These are phyloP conservation scores for Acronicta psi DNA, from an alignment of 2,888 invertebrate species.

Conservation along the genomic window DNA sequence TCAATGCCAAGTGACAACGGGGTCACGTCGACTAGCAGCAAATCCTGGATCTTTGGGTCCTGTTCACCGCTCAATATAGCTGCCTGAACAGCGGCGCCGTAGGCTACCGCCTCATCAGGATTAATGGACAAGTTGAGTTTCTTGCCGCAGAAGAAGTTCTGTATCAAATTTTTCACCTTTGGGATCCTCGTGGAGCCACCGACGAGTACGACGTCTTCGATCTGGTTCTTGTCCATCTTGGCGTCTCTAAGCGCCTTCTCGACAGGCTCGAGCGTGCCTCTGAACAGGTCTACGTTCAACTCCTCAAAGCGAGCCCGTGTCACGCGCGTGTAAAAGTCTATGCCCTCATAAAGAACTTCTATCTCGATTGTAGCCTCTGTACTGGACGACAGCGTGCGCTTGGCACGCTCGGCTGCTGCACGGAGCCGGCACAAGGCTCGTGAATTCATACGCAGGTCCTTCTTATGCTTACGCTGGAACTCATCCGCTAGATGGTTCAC, in stretches of 20 bases:
- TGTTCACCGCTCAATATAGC: slow-evolving; percentile 92
- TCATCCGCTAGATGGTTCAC: slow-evolving; percentile 92
- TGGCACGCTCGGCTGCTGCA: slow-evolving; percentile 94
- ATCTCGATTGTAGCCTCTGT: slow-evolving; percentile 93
- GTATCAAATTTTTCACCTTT: slow-evolving; percentile 92
- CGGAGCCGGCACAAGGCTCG: slow-evolving; percentile 91
- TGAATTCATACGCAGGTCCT: slow-evolving; percentile 91
- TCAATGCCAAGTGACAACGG: slow-evolving; percentile 93
- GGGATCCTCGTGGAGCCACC: slow-evolving; percentile 95
- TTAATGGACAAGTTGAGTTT: slow-evolving; percentile 93
- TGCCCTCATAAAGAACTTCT: slow-evolving; percentile 92
- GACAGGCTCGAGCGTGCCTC: slow-evolving; percentile 93
- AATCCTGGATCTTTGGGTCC: slow-evolving; percentile 92
- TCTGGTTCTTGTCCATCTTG: slow-evolving; percentile 92
- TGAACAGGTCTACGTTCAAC: slow-evolving; percentile 92
- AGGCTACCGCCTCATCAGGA: slow-evolving; percentile 95
- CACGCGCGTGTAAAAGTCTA: slow-evolving; percentile 91
- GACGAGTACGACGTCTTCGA: slow-evolving; percentile 94
- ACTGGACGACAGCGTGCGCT: slow-evolving; percentile 93
- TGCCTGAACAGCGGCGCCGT: slow-evolving; percentile 93
- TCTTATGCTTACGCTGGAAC: slow-evolving; percentile 92
- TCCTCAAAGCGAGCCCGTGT: slow-evolving; percentile 94
- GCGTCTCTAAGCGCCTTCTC: slow-evolving; percentile 94
- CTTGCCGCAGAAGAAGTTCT: slow-evolving; percentile 93
- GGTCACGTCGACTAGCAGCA: slow-evolving; percentile 89